Base-by-base conservation (phyloP, 2,888 invertebrate species). In the Clusia tigrina region DNA sequence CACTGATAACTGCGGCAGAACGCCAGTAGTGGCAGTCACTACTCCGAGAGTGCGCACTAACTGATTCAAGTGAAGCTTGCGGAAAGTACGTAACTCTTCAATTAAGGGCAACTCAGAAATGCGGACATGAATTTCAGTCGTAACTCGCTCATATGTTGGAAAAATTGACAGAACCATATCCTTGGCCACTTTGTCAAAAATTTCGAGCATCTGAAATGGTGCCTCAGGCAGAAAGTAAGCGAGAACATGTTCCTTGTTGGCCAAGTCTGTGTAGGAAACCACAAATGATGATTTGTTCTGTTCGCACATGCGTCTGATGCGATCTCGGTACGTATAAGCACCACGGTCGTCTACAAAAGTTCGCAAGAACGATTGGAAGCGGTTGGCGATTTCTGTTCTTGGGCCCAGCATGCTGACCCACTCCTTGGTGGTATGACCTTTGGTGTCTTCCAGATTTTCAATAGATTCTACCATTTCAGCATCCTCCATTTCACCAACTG, bases 221-320 rank as follows among this genome's bases (percentile, higher is more conserved):
- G 98, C 98, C 83, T 99, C 98, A 0, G 98, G 98, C 56, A 99
- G 81, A 82, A 99, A 99, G 83, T 95, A 98, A 0, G 98, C 98
- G 54, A 99, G 85, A 0, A 95, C 95, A 81, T 96, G 95, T 79
- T 97, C 96, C 73, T 92, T 90, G 56, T 92, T 88, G 0, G 96
- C 97, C 68, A 99, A 85, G 71, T 93, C 90, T 54, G 94, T 91
- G 84, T 97, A 99, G 75, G 98, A 96, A 0, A 99, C 93, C 52
- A 93, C 91, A 80, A 98, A 91, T 57, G 95, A 96, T 0, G 94
- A 89, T 82, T 91, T 90, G 82, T 94, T 94, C 76, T 90, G 90
- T 82, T 97, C 96, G 76, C 96, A 96, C 97, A 98, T 98, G 53
- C 93, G 90, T 2, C 94, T 87, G 62, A 98, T 96, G 60, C 95